Percentiles rank a stretch among this genome's conserved stretches.
Conservation (phyloP, 2,888 invertebrate species). For the Brenthis ino region DNA sequence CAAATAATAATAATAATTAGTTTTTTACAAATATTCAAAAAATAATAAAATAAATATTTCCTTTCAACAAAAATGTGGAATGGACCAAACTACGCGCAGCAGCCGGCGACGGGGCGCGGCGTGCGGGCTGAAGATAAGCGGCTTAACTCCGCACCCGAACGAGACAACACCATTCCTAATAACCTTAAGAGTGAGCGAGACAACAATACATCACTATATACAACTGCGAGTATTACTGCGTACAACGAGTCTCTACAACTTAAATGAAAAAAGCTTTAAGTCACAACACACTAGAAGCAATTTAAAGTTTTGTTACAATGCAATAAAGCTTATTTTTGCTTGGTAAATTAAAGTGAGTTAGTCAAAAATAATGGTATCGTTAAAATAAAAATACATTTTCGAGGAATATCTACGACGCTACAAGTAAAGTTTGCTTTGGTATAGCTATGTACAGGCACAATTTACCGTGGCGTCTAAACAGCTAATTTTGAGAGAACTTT, state of each 20-base stretch:
- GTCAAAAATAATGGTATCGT: slow-evolving; percentile 48
- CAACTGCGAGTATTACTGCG: slow-evolving; percentile 73
- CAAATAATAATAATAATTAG: too few species aligned
- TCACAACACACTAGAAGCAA: slow-evolving; percentile 29
- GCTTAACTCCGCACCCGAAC: slow-evolving; percentile 74
- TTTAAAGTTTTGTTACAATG: slow-evolving; percentile 39
- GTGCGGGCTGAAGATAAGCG: slow-evolving; percentile 81
- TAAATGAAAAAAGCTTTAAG: slow-evolving; percentile 52
- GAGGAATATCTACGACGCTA: slow-evolving; percentile 74
- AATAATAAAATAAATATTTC: slow-evolving; percentile 28
- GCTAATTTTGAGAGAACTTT: slow-evolving; percentile 76
- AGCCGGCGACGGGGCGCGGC: slow-evolving; percentile 68
- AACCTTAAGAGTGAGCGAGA: slow-evolving; percentile 50
- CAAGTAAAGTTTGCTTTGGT: slow-evolving; percentile 75
- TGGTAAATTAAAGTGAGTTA: slow-evolving; percentile 46
- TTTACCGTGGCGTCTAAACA: slow-evolving; percentile 71
- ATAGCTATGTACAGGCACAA: slow-evolving; percentile 56
- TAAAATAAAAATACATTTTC: slow-evolving; percentile 82
- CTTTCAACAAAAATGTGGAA: slow-evolving; percentile 59
- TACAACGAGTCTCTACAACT: slow-evolving; percentile 54
- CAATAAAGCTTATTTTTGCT: slow-evolving; percentile 43
- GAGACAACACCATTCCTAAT: slow-evolving; percentile 52
- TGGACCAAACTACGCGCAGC: slow-evolving; percentile 68
- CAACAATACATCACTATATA: slow-evolving; percentile 64
- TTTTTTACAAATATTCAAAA: slow-evolving; percentile 1